Evolutionary conservation across 2,797 vertebrate genomes (phyloP).

Genomic region (Lithobates sylvaticus): DNA sequence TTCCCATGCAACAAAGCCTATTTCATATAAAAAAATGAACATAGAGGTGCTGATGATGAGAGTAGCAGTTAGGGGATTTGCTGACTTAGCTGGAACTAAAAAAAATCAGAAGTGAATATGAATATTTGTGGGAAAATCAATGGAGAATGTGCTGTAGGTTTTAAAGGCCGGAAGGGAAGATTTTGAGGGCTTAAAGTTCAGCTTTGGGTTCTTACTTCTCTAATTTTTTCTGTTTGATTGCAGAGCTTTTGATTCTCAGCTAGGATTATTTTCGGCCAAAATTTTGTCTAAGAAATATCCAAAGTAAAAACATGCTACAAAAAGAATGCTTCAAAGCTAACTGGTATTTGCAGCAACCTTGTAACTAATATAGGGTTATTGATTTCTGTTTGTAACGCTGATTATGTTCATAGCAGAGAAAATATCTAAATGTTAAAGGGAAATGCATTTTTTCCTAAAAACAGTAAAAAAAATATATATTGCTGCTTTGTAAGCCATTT

Average conservation of each 20-base stretch:
- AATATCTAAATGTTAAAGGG: neutral
- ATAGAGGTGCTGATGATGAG: slow-evolving; percentile 47
- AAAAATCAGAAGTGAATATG: slow-evolving; percentile 63
- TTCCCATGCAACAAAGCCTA: slow-evolving; percentile 32
- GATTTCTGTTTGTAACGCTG: neutral
- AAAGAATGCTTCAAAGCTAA: neutral
- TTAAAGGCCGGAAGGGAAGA: slow-evolving; percentile 67
- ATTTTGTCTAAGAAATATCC: slow-evolving; percentile 11
- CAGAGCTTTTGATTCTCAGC: slow-evolving; percentile 34
- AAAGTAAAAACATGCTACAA: neutral
- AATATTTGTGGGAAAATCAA: slow-evolving; percentile 62
- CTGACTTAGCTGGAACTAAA: slow-evolving; percentile 64
- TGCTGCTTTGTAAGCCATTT: too few species aligned
- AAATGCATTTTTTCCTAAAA: too few species aligned
- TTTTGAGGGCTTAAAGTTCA: slow-evolving; percentile 63
- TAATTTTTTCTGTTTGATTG: slow-evolving; percentile 44
- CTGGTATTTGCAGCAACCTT: neutral
- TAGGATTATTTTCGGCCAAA: slow-evolving; percentile 51
- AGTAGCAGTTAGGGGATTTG: slow-evolving; percentile 67
- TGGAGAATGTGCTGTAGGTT: slow-evolving; percentile 43
- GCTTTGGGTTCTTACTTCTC: slow-evolving; percentile 59
- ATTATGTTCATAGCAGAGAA: neutral
- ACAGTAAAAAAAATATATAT: too few species aligned
- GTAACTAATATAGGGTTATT: neutral
- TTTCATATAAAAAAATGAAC: slow-evolving; percentile 50